Percentiles rank a stretch among this genome's conserved stretches.
phyloP scores from a whole-genome alignment of 2,797 vertebrate species.

The Cichlasoma orientale region DNA sequence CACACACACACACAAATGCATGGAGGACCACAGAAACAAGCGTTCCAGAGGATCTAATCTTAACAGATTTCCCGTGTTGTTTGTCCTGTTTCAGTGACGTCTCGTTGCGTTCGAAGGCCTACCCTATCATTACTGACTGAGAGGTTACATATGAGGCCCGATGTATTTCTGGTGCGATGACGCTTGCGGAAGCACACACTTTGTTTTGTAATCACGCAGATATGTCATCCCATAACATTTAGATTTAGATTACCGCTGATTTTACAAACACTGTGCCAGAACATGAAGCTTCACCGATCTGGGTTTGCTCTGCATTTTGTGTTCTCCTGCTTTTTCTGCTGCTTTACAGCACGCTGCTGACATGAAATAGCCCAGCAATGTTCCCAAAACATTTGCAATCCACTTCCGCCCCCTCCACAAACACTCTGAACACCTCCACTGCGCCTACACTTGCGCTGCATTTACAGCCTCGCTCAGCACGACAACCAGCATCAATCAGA shows the following conservation, averaged over 20 bases:
- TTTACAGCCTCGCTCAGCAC: not conserved
- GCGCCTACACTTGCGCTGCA: not conserved
- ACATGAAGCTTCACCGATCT: not conserved
- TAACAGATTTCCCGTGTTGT: not conserved
- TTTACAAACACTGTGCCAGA: not conserved
- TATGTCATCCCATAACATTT: not conserved
- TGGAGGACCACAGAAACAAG: no score
- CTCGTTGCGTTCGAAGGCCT: not conserved
- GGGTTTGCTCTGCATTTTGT: not conserved
- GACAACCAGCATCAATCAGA: not conserved
- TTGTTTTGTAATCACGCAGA: not conserved
- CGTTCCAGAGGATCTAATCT: not conserved
- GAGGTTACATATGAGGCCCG: not conserved
- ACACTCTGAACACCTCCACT: slow-evolving; percentile 5
- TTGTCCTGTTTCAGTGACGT: not conserved
- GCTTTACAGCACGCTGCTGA: not conserved
- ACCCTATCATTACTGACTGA: slow-evolving; percentile 4
- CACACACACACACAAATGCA: slow-evolving; percentile 26
- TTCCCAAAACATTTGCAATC: not conserved
- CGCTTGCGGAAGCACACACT: not conserved
- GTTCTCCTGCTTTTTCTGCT: not conserved
- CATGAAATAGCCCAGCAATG: not conserved
- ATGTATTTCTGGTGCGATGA: slow-evolving; percentile 10
- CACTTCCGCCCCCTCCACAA: not conserved
- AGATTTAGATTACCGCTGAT: not conserved